Percentiles rank a stretch among this genome's conserved stretches.
Evolutionary conservation across 1,140 invertebrate genomes (phyloP).

Genomic region (Panagrolaimus sp.): DNA sequence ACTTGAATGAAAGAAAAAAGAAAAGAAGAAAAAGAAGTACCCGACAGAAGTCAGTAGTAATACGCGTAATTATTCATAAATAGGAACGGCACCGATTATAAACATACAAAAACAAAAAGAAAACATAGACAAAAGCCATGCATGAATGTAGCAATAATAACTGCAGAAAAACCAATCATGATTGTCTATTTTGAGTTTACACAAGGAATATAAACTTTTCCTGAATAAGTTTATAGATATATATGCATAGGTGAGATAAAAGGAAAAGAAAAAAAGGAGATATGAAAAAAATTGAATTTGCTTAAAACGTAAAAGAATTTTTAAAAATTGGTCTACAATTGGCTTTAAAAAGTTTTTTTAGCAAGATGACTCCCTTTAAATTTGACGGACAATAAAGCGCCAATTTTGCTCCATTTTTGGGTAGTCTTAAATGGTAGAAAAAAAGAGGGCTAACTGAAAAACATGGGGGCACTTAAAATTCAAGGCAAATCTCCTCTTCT

Average conservation of each 20-base stretch:
- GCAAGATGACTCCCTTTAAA: not conserved
- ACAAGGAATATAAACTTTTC: too few species aligned
- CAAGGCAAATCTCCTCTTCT: too few species aligned
- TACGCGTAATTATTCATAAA: slow-evolving; percentile 7
- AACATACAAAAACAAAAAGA: not conserved
- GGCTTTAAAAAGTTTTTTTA: not conserved
- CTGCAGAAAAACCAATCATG: not conserved
- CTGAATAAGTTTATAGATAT: not conserved
- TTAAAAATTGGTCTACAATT: slow-evolving; percentile 11
- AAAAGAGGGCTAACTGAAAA: too few species aligned
- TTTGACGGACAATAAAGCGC: slow-evolving; percentile 14
- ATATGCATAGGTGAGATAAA: not conserved
- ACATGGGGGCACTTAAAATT: too few species aligned
- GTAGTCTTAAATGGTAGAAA: slow-evolving; percentile 1
- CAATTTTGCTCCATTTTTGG: slow-evolving; percentile 8
- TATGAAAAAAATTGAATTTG: not conserved
- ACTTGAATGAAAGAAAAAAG: too few species aligned
- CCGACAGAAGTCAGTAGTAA: not conserved
- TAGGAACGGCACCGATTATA: slow-evolving; percentile 1
- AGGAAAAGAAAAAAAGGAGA: not conserved
- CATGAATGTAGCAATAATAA: not conserved
- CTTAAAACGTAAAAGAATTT: not conserved
- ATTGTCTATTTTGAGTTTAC: not conserved
- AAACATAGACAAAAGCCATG: not conserved
- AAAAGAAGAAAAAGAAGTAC: not conserved